Evolutionary conservation across 2,113 vertebrate species (phyloP).

Genomic region (Cyprinus carpio): DNA sequence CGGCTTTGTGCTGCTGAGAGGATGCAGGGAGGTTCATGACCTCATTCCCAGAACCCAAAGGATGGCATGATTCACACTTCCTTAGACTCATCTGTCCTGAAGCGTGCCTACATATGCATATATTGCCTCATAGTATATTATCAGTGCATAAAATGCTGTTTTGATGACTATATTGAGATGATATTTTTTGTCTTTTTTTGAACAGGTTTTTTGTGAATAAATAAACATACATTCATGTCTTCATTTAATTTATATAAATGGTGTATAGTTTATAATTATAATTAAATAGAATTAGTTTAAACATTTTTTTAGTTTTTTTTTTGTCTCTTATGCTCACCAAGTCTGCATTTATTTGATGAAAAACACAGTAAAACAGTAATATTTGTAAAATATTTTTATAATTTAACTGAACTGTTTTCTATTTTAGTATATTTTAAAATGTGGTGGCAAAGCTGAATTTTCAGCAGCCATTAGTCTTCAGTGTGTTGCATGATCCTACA

Average conservation of each 20-base stretch:
- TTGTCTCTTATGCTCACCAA: not conserved
- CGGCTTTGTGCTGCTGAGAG: constrained; percentile 54
- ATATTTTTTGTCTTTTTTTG: not conserved
- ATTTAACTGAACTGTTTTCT: not conserved
- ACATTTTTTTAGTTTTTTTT: too few relatives aligned
- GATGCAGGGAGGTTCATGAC: constrained; percentile 55
- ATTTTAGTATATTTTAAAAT: not conserved
- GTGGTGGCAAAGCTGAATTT: not conserved
- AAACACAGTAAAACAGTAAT: not conserved
- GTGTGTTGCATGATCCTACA: not conserved
- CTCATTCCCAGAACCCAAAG: constrained; percentile 52
- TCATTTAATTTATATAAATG: too few relatives aligned
- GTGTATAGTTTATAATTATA: too few relatives aligned
- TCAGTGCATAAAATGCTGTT: not conserved
- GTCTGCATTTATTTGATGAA: too few relatives aligned
- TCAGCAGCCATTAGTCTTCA: not conserved
- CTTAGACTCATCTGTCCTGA: not conserved
- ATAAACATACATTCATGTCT: too few relatives aligned
- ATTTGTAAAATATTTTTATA: not conserved
- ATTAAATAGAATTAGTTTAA: too few relatives aligned
- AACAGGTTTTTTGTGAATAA: not conserved
- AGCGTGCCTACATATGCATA: not conserved
- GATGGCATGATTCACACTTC: constrained; percentile 8
- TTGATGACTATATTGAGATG: not conserved
- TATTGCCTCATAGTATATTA: not conserved